phyloP scores from a whole-genome alignment of 2,797 vertebrate species.

The Cynopterus sphinx region DNA sequence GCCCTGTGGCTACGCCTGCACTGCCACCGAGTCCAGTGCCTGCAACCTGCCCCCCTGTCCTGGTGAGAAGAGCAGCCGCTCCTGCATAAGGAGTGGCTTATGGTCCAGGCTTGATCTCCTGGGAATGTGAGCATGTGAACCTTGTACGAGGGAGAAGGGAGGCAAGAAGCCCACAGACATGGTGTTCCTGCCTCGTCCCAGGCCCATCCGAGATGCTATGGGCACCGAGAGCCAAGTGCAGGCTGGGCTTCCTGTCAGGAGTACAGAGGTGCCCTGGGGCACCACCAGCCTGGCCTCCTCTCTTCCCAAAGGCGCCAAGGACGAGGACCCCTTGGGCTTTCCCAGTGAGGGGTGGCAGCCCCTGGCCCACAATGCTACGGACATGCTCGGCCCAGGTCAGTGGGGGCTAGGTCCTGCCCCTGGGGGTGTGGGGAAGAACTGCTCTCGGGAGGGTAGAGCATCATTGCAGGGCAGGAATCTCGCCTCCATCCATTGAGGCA shows the following conservation, averaged over 20 bases:
- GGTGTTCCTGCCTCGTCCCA: not conserved
- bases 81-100: not conserved
- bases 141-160: not conserved
- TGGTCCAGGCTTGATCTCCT: not conserved
- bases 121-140: not conserved
- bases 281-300: slow-evolving; percentile 3
- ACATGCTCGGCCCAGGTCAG: slow-evolving; percentile 91
- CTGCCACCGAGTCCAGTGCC: slow-evolving; percentile 89
- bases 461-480: not conserved
- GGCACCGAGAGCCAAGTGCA: not conserved
- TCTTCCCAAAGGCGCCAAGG: slow-evolving; percentile 78
- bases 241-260: not conserved
- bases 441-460: not conserved
- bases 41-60: slow-evolving; percentile 90
- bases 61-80: slow-evolving; percentile 82
- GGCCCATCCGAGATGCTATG: not conserved
- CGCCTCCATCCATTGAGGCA: not conserved
- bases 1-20: slow-evolving; percentile 93
- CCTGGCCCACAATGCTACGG: slow-evolving; percentile 88
- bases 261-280: not conserved
- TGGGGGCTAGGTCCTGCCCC: not conserved
- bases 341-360: slow-evolving; percentile 73
- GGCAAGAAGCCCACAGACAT: not conserved
- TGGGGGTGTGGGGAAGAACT: not conserved
- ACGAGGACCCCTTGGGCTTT: slow-evolving; percentile 58